Percentiles rank a stretch among this genome's conserved stretches.
phyloP scores from a whole-genome alignment of 2,888 invertebrate genomes.

The Peribatodes rhomboidaria region DNA sequence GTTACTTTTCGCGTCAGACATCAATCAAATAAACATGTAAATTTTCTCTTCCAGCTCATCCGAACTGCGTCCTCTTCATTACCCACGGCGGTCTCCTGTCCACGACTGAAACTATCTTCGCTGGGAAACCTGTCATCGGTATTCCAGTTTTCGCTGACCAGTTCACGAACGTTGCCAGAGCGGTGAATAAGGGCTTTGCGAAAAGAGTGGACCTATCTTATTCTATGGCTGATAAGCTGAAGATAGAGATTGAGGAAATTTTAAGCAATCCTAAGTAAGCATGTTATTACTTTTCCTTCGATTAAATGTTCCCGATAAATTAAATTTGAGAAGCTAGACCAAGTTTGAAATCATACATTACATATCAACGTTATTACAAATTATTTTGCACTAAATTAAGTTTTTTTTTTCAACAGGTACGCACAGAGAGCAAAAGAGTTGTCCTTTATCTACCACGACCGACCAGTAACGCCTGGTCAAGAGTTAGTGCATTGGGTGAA shows the following conservation, averaged over 20 bases:
- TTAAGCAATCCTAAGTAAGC: constrained; percentile 55
- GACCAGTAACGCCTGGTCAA: constrained; percentile 53
- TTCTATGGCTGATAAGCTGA: constrained; percentile 52
- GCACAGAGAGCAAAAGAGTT: constrained; percentile 52
- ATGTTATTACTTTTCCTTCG: neutral
- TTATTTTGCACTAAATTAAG: neutral
- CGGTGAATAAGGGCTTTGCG: constrained; percentile 61
- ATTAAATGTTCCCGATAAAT: neutral
- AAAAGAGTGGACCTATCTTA: constrained; percentile 55
- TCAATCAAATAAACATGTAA: neutral
- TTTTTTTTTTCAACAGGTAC: constrained; percentile 50
- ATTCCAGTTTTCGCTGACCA: constrained; percentile 73
- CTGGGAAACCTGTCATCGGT: constrained; percentile 68
- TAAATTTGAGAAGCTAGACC: neutral
- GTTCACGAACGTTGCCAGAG: constrained; percentile 61
- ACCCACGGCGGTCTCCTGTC: constrained; percentile 76
- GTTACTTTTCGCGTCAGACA: too few species aligned
- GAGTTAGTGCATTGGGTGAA: constrained; percentile 63
- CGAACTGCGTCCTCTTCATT: constrained; percentile 70
- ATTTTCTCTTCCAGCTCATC: constrained; percentile 60
- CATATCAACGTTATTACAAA: too few species aligned
- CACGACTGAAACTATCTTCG: constrained; percentile 65
- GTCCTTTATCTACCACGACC: constrained; percentile 60
- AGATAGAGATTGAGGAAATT: constrained; percentile 55
- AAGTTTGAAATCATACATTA: too few species aligned